These are phyloP conservation scores for Cavia porcellus DNA, from an alignment of 2,113 vertebrate genomes.

Conservation along the genomic window DNA sequence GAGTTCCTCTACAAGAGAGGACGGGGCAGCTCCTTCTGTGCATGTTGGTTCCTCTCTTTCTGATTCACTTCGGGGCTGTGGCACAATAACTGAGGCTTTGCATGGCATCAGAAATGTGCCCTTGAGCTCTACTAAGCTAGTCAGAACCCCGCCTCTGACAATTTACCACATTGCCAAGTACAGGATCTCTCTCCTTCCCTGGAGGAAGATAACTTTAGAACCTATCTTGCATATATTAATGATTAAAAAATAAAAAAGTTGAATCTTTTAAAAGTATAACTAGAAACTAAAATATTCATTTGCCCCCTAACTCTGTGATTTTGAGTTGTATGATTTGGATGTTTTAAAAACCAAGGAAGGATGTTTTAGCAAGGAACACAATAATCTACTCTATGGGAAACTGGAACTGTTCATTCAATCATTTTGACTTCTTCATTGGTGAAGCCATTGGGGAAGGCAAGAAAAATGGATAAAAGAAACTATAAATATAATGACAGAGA, in stretches of 20 bases:
- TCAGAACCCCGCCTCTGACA: not conserved
- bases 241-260: not conserved
- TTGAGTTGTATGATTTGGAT: not conserved
- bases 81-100: not conserved
- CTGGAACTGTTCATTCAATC: not conserved
- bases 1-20: not conserved
- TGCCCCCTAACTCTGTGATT: not conserved
- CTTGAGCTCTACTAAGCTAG: not conserved
- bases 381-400: not conserved
- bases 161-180: not conserved
- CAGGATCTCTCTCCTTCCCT: not conserved
- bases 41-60: not conserved
- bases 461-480: not conserved
- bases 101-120: not conserved
- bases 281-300: not conserved
- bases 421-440: not conserved
- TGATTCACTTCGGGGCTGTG: not conserved
- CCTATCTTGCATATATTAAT: not conserved
- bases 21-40: not conserved
- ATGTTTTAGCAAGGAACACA: not conserved
- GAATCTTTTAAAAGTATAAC: slow-evolving; percentile 19
- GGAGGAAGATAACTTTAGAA: not conserved
- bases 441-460: not conserved
- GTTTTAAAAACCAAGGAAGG: not conserved
- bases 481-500: not conserved